Percentiles rank a stretch among this genome's conserved stretches.
These are phyloP conservation scores for Hyppa rectilinea DNA, from an alignment of 2,888 invertebrate species.

Conservation along the genomic window DNA sequence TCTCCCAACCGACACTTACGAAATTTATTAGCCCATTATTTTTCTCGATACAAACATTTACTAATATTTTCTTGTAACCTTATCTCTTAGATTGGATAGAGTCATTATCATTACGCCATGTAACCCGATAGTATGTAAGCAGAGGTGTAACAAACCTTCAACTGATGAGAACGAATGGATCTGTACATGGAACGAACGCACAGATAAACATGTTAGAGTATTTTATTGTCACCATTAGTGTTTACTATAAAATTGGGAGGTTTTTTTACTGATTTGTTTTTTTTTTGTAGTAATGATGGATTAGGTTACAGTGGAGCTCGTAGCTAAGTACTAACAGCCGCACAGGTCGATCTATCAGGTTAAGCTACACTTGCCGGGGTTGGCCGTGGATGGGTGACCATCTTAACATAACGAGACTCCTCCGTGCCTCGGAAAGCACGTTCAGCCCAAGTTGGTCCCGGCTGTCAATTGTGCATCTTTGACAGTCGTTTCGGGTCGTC, in stretches of 20 bases:
- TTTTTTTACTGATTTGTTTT: slow-evolving; percentile 28
- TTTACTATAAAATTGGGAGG: slow-evolving; percentile 52
- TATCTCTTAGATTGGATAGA: slow-evolving; percentile 63
- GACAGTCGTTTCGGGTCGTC: too few relatives aligned
- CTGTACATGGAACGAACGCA: slow-evolving; percentile 58
- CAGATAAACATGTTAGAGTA: slow-evolving; percentile 70
- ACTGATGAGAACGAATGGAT: slow-evolving; percentile 66
- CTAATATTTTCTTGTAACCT: slow-evolving; percentile 65
- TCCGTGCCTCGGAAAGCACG: too few relatives aligned
- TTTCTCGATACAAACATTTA: slow-evolving; percentile 62
- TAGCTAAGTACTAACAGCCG: too few relatives aligned
- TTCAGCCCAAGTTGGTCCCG: too few relatives aligned
- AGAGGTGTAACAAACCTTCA: slow-evolving; percentile 55
- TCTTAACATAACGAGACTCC: too few relatives aligned
- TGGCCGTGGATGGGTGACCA: too few relatives aligned
- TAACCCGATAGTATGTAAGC: slow-evolving; percentile 64
- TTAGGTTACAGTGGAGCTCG: slow-evolving; percentile 51
- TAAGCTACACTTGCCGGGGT: too few relatives aligned
- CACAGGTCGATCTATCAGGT: too few relatives aligned
- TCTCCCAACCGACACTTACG: slow-evolving; percentile 10
- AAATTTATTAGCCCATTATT: slow-evolving; percentile 50
- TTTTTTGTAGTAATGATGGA: slow-evolving; percentile 21
- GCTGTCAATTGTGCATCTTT: too few relatives aligned
- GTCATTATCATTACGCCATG: slow-evolving; percentile 70
- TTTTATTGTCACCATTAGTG: slow-evolving; percentile 64